Evolutionary conservation across 2,888 invertebrate genomes (phyloP), one percentile per base, ranked within the genome.

Genomic region (Neocrepidodera transversa): DNA sequence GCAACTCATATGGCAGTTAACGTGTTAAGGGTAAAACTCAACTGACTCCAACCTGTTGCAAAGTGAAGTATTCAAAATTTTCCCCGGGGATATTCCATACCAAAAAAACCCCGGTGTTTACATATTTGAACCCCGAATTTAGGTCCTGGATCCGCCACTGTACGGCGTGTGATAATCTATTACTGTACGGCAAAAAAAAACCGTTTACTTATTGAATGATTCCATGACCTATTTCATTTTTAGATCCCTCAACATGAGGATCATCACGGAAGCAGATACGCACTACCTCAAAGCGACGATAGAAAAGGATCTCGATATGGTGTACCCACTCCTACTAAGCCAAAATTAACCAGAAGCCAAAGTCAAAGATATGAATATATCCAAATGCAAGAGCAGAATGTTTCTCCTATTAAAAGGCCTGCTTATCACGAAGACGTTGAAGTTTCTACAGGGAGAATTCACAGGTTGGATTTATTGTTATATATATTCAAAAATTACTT

Each of bases 291-390:
- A 35, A 32, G 6, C 13, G 77, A 81, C 11, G 74, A 68, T 45
- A 78, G 79, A 56, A 82, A 70, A 23, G 67, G 68, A 51, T 71
- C 76, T 14, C 66, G 76, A 32, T 65, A 68, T 56, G 61, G 62
- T 49, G 28, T 52, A 26, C 52, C 57, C 2, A 60, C 68, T 0
- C 75, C 74, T 79, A 80, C 50, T 78, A 81, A 51, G 47, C 14
- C 55, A 8, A 63, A 62, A 14, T 32, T 60, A 7, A 32, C 40
- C 1, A 38, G 60, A 26, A 64, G 52, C 26, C 63, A 58, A 35
- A 68, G 52, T 18, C 67, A 65, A 57, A 77, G 85, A 60, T 85
- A 86, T 60, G 86, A 86, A 75, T 81, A 85, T 11, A 85, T 86
- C 8, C 79, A 81, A 50, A 82, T 82, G 72, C 81, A 84, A 66